Percentiles rank a stretch among this genome's conserved stretches.
Evolutionary conservation across 2,113 vertebrate species (phyloP).

Genomic region (Cheilinus undulatus): DNA sequence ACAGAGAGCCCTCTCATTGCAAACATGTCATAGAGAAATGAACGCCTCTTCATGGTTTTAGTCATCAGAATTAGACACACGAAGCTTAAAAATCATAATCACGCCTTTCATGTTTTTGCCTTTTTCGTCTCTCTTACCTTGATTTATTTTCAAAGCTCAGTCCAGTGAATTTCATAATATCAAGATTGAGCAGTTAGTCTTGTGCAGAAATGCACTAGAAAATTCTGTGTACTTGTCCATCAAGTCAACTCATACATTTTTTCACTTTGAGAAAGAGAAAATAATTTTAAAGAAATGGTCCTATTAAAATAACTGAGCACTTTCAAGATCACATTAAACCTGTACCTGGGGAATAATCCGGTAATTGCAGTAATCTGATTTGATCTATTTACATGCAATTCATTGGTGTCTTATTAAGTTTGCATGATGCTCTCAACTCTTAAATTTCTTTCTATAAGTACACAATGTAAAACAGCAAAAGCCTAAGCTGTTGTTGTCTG

Average conservation of each 20-base stretch:
- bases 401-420: too few relatives aligned
- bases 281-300: background rate
- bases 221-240: background rate
- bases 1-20: background rate
- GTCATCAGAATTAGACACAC: background rate
- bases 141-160: background rate
- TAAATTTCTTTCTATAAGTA: too few relatives aligned
- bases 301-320: too few relatives aligned
- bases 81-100: slow-evolving; percentile 1
- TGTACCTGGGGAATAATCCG: too few relatives aligned
- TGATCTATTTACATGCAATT: too few relatives aligned
- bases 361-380: too few relatives aligned
- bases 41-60: slow-evolving; percentile 25
- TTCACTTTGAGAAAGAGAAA: background rate
- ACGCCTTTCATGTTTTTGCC: background rate
- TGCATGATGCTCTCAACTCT: too few relatives aligned
- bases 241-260: too few relatives aligned
- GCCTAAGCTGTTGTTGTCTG: too few relatives aligned
- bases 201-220: background rate
- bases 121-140: background rate
- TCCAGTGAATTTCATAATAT: background rate
- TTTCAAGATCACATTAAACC: too few relatives aligned
- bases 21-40: slow-evolving; percentile 11
- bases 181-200: too few relatives aligned
- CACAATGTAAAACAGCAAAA: too few relatives aligned